Base-by-base conservation (phyloP, 1,140 invertebrate genomes). In the Ectropis grisescens region DNA sequence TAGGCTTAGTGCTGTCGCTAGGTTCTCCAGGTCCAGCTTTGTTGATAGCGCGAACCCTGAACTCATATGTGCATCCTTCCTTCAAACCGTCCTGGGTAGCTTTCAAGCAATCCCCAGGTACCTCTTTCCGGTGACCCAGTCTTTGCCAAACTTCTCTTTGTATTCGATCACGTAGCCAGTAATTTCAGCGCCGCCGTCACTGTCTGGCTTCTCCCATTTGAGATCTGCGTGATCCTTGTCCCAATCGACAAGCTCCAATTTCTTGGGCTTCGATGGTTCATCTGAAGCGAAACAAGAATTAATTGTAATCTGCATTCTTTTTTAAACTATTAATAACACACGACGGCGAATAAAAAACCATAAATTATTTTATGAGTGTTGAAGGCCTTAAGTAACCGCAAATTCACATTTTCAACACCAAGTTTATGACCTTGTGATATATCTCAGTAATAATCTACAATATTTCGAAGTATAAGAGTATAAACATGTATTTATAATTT, bases 31-130 rank as follows among this genome's bases (percentile, higher is more conserved):
- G 94, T 29, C 97, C 97, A 34, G 92, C 97, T 71, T 96, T 96
- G 82, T 99, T 98, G 31, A 98, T 89, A 33, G 98, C 98, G 47
- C 93, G 88, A 25, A 99, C 91, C 46, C 98, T 87, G 82, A 99
- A 99, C 83, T 98, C 95, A 58, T 99, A 99, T 45, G 96, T 93
- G 34, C 90, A 89, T 11, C 95, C 96, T 86, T 99, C 97, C 65
- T 96, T 96, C 7, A 99, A 84, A 5, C 93, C 93, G 56, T 93
- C 90, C 29, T 97, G 91, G 1, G 93, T 95, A 5, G 88, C 92
- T 33, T 85, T 68, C 1, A 89, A 85, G 8, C 89, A 84, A 56
- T 95, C 91, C 2, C 91, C 93, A 13, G 90, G 85, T 22, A 96
- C 89, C 60, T 92, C 89, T 56, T 93, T 15, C 90, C 92, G 45